phyloP scores from a whole-genome alignment of 2,888 invertebrate genomes.

The Sussaba pulchella region DNA sequence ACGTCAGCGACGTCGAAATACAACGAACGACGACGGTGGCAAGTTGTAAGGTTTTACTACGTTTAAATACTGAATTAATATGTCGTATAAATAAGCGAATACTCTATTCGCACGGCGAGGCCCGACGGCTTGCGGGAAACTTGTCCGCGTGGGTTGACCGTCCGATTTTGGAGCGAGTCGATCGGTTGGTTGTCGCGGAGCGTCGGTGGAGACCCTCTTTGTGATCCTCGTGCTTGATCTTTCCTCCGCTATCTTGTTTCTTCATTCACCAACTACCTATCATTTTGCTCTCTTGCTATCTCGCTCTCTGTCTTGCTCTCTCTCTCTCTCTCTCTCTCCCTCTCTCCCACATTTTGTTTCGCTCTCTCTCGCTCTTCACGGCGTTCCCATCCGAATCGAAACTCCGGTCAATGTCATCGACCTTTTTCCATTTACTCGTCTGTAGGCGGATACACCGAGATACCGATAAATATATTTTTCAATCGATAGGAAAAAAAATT shows the following conservation, averaged over 20 bases:
- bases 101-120: neutral
- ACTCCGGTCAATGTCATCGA: neutral
- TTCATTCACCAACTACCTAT: constrained; percentile 2
- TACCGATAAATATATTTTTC: neutral
- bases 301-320: neutral
- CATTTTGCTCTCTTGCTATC: constrained; percentile 8
- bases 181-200: constrained; percentile 28
- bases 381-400: neutral
- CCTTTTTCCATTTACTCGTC: neutral
- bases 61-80: neutral
- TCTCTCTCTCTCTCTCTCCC: constrained; percentile 11
- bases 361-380: neutral
- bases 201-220: constrained; percentile 40
- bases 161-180: constrained; percentile 69
- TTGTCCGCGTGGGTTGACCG: constrained; percentile 69
- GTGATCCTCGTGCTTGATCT: constrained; percentile 42
- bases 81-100: neutral
- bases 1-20: neutral
- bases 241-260: constrained; percentile 15
- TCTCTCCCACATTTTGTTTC: neutral
- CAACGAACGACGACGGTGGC: neutral
- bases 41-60: constrained; percentile 2
- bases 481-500: no score
- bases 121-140: constrained; percentile 53
- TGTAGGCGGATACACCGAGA: no score